phyloP scores from a whole-genome alignment of 2,888 invertebrate genomes.

The Smittia sp. region DNA sequence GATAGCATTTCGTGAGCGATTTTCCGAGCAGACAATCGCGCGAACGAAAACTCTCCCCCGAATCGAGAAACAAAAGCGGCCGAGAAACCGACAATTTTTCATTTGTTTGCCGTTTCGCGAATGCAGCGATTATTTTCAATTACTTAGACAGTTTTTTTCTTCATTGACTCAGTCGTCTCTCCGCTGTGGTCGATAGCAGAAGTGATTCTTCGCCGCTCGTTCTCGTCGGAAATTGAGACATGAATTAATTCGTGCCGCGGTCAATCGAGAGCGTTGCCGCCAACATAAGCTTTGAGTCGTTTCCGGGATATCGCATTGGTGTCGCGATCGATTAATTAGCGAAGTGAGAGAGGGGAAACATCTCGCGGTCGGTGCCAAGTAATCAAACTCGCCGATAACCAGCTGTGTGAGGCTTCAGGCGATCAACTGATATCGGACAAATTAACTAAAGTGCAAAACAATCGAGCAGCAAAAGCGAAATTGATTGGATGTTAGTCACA shows the following conservation, averaged over 20 bases:
- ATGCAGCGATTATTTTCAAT: slow-evolving; percentile 34
- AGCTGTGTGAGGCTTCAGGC: neutral
- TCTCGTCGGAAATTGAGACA: neutral
- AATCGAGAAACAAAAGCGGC: neutral
- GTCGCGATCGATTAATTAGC: neutral
- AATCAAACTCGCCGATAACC: no score
- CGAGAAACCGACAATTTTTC: slow-evolving; percentile 16
- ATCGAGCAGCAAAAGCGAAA: slow-evolving; percentile 28
- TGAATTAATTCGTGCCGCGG: no score
- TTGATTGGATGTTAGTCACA: slow-evolving; percentile 39
- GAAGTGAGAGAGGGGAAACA: neutral
- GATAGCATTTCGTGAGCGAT: neutral
- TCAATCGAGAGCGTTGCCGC: no score
- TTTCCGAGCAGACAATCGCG: neutral
- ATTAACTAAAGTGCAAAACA: neutral
- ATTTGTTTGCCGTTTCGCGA: slow-evolving; percentile 23
- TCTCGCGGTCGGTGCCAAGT: no score
- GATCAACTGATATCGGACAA: neutral
- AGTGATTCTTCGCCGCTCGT: neutral
- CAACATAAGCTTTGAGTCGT: neutral
- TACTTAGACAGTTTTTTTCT: neutral
- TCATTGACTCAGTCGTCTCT: slow-evolving; percentile 30
- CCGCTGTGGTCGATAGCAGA: slow-evolving; percentile 24
- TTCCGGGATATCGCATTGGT: neutral
- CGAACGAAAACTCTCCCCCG: neutral